Evolutionary conservation across 2,113 vertebrate species (phyloP).

Genomic region (Daubentonia madagascariensis): DNA sequence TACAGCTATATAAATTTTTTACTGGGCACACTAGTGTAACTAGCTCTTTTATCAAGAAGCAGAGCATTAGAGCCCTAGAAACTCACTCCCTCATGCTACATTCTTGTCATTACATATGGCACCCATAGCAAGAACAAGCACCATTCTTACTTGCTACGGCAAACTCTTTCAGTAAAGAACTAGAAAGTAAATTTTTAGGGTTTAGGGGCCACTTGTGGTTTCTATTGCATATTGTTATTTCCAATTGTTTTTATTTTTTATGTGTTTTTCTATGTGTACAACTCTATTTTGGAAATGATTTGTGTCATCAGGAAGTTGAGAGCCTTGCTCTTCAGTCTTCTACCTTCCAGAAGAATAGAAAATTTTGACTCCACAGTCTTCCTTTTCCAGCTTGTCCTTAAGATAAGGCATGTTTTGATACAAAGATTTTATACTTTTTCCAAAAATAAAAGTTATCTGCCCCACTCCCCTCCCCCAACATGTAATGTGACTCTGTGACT

Average conservation of each 20-base stretch:
- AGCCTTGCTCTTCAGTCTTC: not conserved
- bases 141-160: not conserved
- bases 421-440: not conserved
- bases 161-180: not conserved
- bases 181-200: not conserved
- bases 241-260: not conserved
- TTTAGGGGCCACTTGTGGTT: not conserved
- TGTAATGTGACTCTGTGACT: not conserved
- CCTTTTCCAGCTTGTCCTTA: not conserved
- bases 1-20: not conserved
- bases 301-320: not conserved
- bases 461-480: not conserved
- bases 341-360: not conserved
- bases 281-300: not conserved
- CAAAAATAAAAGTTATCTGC: not conserved
- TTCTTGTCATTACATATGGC: not conserved
- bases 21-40: not conserved
- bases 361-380: not conserved
- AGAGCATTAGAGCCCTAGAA: not conserved
- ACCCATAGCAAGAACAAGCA: not conserved
- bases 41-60: not conserved
- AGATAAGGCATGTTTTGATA: not conserved
- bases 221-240: not conserved
- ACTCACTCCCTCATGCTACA: not conserved
- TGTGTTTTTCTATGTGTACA: not conserved